Evolutionary conservation across 2,113 vertebrate genomes (phyloP), one percentile per base, ranked within the genome.

Genomic region (Anhinga rufa): DNA sequence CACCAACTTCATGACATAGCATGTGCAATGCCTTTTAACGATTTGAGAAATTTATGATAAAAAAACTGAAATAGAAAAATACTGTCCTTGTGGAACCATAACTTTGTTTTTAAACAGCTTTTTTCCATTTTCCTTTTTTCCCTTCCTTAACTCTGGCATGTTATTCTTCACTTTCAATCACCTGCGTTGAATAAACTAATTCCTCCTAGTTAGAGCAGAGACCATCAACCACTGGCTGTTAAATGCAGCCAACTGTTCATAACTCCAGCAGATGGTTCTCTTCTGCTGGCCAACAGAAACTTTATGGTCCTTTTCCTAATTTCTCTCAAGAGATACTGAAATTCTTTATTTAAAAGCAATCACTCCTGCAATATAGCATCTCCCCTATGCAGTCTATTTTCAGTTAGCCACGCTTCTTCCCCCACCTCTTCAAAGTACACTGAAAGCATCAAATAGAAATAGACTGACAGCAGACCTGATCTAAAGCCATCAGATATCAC

Each of bases 181-280:
- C 90, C 80, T 95, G 66, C 4, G 4, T 10, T 92, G 68, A 88
- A 90, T 60, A 94, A 94, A 91, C 48, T 64, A 70, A 93, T 75
- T 90, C 42, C 46, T 81, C 34, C 51, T 74, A 10, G 36, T 89
- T 48, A 83, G 21, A 82, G 58, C 58, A 86, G 42, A 72, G 88
- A 71, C 24, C 77, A 81, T 93, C 86, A 93, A 85, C 76, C 90
- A 78, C 74, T 90, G 89, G 76, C 61, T 93, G 71, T 92, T 95
- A 95, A 97, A 95, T 1, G 2, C 66, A 76, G 94, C 80, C 89
- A 96, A 68, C 71, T 94, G 85, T 38, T 93, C 66, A 1, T 62
- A 95, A 84, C 77, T 94, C 66, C 90, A 95, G 88, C 91, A 97
- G 96, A 96, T 96, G 94, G 80, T 96, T 96, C 93, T 82, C 68